Percentiles rank a stretch among this genome's conserved stretches.
Evolutionary conservation across 1,140 invertebrate genomes (phyloP).

Genomic region (Streblospio benedicti): DNA sequence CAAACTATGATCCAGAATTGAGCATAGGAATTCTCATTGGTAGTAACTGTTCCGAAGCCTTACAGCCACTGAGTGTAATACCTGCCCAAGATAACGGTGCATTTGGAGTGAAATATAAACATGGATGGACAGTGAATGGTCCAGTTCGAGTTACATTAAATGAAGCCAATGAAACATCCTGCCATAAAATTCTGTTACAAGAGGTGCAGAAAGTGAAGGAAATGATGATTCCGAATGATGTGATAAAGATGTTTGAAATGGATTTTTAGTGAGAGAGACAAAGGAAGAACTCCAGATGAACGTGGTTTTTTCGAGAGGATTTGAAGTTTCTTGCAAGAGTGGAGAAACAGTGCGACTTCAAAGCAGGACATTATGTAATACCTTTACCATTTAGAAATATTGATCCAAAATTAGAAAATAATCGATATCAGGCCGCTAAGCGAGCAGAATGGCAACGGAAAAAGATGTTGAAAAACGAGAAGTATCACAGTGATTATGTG

Average conservation of each 20-base stretch:
- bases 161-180: not conserved
- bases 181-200: not conserved
- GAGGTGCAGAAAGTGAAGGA: not conserved
- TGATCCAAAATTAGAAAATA: too few relatives aligned
- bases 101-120: not conserved
- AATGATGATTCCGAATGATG: not conserved
- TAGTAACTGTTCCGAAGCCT: not conserved
- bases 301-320: too few relatives aligned
- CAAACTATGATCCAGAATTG: too few relatives aligned
- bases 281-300: too few relatives aligned
- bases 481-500: not conserved
- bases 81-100: not conserved
- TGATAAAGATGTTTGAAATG: not conserved
- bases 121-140: not conserved
- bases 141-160: not conserved
- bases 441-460: not conserved
- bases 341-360: too few relatives aligned
- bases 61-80: not conserved
- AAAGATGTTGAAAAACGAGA: not conserved
- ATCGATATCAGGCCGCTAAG: not conserved
- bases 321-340: too few relatives aligned
- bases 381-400: too few relatives aligned
- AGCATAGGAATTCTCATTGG: too few relatives aligned
- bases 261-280: not conserved
- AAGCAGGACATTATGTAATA: too few relatives aligned